phyloP scores from a whole-genome alignment of 2,888 invertebrate genomes.

The Plebejus melissa region DNA sequence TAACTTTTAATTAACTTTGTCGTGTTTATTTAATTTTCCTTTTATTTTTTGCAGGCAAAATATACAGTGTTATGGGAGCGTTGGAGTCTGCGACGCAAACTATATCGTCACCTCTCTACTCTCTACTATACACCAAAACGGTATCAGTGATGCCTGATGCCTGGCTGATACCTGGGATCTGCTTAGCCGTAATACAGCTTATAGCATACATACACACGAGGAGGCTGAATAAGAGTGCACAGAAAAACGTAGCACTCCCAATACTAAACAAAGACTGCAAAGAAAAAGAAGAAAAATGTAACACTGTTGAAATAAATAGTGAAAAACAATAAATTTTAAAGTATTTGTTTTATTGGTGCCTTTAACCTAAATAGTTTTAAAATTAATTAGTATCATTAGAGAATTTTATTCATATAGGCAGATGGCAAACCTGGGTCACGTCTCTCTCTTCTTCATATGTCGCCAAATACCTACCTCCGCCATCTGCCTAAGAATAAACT shows the following conservation, averaged over 20 bases:
- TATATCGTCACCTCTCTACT: conserved; percentile 63
- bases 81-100: conserved; percentile 70
- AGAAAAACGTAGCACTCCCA: conserved; percentile 34
- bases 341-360: background rate
- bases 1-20: background rate
- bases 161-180: conserved; percentile 65
- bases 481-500: too few species aligned
- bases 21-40: background rate
- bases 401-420: too few species aligned
- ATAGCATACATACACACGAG: conserved; percentile 56
- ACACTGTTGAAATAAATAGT: conserved; percentile 2
- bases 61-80: conserved; percentile 70
- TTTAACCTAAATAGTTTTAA: too few species aligned
- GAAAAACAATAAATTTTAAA: background rate
- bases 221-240: conserved; percentile 40
- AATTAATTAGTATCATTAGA: too few species aligned
- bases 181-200: conserved; percentile 54
- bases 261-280: conserved; percentile 30
- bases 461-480: too few species aligned
- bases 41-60: conserved; percentile 62
- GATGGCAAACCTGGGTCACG: too few species aligned
- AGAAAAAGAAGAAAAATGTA: conserved; percentile 34
- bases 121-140: conserved; percentile 65
- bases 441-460: too few species aligned
- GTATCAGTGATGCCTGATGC: conserved; percentile 61